Conservation (phyloP, 2,888 invertebrate species). For the Steinernema carpocapsae region DNA sequence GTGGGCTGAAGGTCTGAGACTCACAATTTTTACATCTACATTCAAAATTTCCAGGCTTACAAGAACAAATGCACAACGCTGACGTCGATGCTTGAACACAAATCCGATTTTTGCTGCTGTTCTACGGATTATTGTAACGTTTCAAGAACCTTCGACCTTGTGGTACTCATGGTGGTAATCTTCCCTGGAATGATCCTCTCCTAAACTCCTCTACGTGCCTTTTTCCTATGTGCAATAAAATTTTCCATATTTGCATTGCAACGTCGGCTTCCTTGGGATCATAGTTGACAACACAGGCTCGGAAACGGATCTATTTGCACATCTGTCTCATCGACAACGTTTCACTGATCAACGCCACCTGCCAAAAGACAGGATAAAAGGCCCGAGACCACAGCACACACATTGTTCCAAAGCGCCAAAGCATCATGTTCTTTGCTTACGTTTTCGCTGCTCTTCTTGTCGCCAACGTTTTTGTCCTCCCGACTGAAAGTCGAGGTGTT, state of each 20-base stretch:
- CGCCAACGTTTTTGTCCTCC: background rate
- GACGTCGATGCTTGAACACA: background rate
- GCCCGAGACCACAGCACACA: background rate
- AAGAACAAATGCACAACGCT: background rate
- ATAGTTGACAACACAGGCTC: too few relatives aligned
- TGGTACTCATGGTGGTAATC: too few relatives aligned
- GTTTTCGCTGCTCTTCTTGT: background rate
- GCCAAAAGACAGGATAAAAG: background rate
- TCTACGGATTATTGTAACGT: background rate
- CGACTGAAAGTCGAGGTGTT: background rate
- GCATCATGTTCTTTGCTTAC: background rate
- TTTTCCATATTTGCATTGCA: too few relatives aligned
- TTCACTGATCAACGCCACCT: background rate
- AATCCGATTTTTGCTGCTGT: background rate
- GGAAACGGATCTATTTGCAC: background rate
- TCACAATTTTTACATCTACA: background rate
- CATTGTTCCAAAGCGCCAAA: background rate
- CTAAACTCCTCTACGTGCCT: too few relatives aligned
- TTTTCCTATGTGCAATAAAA: too few relatives aligned
- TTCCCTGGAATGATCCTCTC: too few relatives aligned
- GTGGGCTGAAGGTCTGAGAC: too few relatives aligned
- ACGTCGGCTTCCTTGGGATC: too few relatives aligned
- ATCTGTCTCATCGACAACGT: background rate
- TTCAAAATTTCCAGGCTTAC: too few relatives aligned
- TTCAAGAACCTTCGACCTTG: too few relatives aligned